A percentile compares a stretch with the other conserved stretches of the same genome.
phyloP scores from a whole-genome alignment of 92 coral and sea anemone genomes.

The Porites divaricata region DNA sequence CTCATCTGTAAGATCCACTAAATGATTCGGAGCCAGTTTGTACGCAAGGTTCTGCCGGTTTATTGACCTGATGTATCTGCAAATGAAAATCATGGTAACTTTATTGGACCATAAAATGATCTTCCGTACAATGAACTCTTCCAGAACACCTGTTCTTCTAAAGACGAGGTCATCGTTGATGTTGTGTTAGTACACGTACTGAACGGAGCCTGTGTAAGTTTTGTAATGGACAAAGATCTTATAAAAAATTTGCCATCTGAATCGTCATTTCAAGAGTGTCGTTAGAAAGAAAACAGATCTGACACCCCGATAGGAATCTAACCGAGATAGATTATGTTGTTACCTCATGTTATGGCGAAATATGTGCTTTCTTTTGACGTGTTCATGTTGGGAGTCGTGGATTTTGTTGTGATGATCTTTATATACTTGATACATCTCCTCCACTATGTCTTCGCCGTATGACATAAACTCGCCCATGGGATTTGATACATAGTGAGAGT shows the following conservation, averaged over 20 bases:
- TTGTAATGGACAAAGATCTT: too few species aligned
- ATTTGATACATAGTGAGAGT: constrained; percentile 87
- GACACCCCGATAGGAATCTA: not conserved
- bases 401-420: constrained; percentile 76
- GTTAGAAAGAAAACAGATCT: too few species aligned
- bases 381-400: constrained; percentile 77
- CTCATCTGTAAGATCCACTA: constrained; percentile 86
- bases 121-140: too few species aligned
- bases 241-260: too few species aligned
- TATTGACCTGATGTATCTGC: constrained; percentile 89
- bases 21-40: constrained; percentile 90
- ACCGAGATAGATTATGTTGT: not conserved
- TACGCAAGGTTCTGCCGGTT: constrained; percentile 88
- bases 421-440: constrained; percentile 80
- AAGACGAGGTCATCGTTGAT: too few species aligned
- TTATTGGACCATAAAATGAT: too few species aligned
- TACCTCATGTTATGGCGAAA: constrained; percentile 99
- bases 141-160: too few species aligned
- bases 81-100: too few species aligned
- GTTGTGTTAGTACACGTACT: too few species aligned
- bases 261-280: too few species aligned
- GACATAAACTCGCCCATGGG: constrained; percentile 99
- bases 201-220: too few species aligned
- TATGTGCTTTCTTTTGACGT: constrained; percentile 83
- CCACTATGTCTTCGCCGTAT: constrained; percentile 71